Conservation (phyloP, 37 sponge, comb jelly and placozoan species). For the Spongia lamella region DNA sequence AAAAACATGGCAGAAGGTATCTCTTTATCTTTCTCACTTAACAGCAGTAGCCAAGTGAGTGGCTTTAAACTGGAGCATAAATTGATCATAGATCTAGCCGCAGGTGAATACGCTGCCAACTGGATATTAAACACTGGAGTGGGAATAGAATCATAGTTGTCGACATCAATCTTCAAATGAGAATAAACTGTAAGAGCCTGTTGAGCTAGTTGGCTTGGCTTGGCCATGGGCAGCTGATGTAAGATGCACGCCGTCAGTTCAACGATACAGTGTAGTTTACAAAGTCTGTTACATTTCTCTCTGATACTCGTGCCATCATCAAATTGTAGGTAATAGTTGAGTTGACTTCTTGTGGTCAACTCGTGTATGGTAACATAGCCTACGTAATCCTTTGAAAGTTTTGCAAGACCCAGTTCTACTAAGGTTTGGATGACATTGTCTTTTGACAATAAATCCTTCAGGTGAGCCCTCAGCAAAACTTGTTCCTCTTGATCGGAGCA, state of each 20-base stretch:
- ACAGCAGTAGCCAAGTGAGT: slow-evolving; percentile 6
- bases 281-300: slow-evolving; percentile 28
- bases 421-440: slow-evolving; percentile 27
- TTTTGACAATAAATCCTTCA: slow-evolving; percentile 27
- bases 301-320: not conserved
- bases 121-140: too few relatives aligned
- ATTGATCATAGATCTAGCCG: slow-evolving; percentile 12
- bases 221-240: slow-evolving; percentile 28
- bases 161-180: too few relatives aligned
- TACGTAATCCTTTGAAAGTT: slow-evolving; percentile 37
- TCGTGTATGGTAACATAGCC: slow-evolving; percentile 27
- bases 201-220: slow-evolving; percentile 15
- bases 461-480: slow-evolving; percentile 27
- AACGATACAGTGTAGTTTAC: slow-evolving; percentile 41
- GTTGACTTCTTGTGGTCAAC: slow-evolving; percentile 11
- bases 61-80: slow-evolving; percentile 33
- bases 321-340: slow-evolving; percentile 27
- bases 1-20: not conserved
- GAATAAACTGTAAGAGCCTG: slow-evolving; percentile 28
- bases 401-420: slow-evolving; percentile 60
- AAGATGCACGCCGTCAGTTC: slow-evolving; percentile 26
- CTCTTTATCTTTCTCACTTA: too few relatives aligned
- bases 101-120: slow-evolving; percentile 7
- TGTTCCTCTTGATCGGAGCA: slow-evolving; percentile 4
- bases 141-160: too few relatives aligned